phyloP scores from a whole-genome alignment of 2,888 invertebrate species.

The Ormyrus thymus region DNA sequence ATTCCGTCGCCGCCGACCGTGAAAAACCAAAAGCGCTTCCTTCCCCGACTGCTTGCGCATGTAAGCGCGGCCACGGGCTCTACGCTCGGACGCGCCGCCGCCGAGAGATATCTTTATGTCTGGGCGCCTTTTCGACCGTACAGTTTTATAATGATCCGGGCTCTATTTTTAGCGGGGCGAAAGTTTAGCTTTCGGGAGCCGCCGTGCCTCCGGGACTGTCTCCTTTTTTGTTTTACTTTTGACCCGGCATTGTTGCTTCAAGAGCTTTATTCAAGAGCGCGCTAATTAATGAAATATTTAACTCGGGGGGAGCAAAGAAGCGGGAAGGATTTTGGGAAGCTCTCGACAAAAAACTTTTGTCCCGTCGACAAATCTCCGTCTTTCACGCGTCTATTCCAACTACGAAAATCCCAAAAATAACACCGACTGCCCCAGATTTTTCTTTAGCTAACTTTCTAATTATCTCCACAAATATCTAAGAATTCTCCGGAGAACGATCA shows the following conservation, averaged over 20 bases:
- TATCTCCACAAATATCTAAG: constrained; percentile 39
- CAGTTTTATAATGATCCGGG: no score
- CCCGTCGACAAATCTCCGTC: constrained; percentile 38
- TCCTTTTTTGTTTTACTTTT: no score
- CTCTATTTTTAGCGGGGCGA: no score
- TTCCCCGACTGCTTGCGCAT: background rate
- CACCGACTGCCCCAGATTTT: constrained; percentile 52
- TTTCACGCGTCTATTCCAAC: constrained; percentile 42
- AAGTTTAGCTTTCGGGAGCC: no score
- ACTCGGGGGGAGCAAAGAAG: no score
- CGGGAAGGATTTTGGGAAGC: background rate
- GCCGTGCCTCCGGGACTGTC: no score
- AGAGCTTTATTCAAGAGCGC: background rate
- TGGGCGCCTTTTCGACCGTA: background rate
- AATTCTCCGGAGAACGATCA: constrained; percentile 24
- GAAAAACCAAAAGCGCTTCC: constrained; percentile 44
- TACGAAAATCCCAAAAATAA: constrained; percentile 49
- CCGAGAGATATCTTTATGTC: background rate
- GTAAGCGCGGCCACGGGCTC: background rate
- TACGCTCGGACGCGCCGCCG: background rate
- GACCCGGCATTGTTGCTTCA: no score
- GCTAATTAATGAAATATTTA: constrained; percentile 17
- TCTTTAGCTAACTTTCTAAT: constrained; percentile 47
- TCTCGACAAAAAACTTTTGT: constrained; percentile 29
- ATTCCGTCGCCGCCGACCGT: constrained; percentile 52